A percentile compares a stretch with the other conserved stretches of the same genome.
Evolutionary conservation across 2,113 vertebrate genomes (phyloP).

Genomic region (Microcebus murinus): DNA sequence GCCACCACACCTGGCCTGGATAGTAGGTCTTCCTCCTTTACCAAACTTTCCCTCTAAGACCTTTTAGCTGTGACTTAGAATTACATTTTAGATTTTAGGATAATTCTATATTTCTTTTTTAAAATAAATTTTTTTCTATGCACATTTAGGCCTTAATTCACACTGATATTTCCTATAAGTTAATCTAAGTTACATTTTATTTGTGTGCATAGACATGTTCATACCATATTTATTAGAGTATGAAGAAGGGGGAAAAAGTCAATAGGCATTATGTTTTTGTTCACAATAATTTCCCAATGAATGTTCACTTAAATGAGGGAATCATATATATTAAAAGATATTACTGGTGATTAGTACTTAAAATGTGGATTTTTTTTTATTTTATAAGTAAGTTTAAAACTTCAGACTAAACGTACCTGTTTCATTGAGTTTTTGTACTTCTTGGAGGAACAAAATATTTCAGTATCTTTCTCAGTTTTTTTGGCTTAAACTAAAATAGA

Average conservation of each 20-base stretch:
- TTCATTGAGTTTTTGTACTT: neutral
- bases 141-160: neutral
- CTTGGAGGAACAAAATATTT: neutral
- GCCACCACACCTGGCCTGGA: too few relatives aligned
- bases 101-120: neutral
- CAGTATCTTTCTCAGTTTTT: constrained; percentile 8
- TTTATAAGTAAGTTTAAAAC: neutral
- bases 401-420: neutral
- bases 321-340: neutral
- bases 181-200: neutral
- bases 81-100: neutral
- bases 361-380: neutral
- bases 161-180: neutral
- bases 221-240: neutral
- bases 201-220: neutral
- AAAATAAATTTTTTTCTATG: neutral
- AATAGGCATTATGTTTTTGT: neutral
- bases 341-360: neutral
- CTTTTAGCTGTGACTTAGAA: neutral
- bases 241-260: neutral
- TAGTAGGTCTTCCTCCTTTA: neutral
- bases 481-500: constrained; percentile 25
- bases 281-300: neutral
- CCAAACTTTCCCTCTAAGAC: neutral
- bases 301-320: neutral